These are phyloP conservation scores for Tauraco hartlaubi DNA, from an alignment of 2,797 vertebrate species.

Conservation along the genomic window DNA sequence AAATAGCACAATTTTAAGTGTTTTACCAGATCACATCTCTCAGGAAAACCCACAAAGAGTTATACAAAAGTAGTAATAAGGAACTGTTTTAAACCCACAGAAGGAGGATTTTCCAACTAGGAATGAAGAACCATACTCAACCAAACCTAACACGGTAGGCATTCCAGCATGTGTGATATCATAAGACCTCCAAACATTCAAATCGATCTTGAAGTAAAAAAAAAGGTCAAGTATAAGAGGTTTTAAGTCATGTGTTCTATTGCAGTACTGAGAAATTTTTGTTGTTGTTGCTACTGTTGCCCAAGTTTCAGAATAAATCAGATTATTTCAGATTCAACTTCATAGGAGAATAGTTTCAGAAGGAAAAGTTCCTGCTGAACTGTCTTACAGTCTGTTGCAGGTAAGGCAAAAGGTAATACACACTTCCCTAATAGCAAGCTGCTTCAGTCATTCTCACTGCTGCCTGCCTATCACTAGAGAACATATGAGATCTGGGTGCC, in stretches of 20 bases:
- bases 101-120: conserved; percentile 14
- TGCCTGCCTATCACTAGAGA: background rate
- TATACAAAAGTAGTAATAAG: conserved; percentile 32
- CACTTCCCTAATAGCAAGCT: background rate
- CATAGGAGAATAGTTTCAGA: background rate
- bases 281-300: background rate
- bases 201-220: background rate
- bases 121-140: background rate
- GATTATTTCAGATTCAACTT: background rate
- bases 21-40: conserved; percentile 62
- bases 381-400: background rate
- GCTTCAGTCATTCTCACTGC: background rate
- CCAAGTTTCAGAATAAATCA: background rate
- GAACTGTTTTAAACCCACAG: conserved; percentile 49
- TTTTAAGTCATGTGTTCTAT: background rate
- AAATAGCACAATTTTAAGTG: conserved; percentile 52
- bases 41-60: conserved; percentile 31
- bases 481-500: background rate
- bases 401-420: background rate
- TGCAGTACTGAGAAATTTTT: background rate
- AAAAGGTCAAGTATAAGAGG: background rate
- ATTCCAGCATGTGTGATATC: background rate
- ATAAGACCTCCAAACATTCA: background rate
- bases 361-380: background rate
- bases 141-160: background rate